A percentile compares a stretch with the other conserved stretches of the same genome.
phyloP scores from a whole-genome alignment of 2,113 vertebrate species.

The Engraulis encrasicolus region DNA sequence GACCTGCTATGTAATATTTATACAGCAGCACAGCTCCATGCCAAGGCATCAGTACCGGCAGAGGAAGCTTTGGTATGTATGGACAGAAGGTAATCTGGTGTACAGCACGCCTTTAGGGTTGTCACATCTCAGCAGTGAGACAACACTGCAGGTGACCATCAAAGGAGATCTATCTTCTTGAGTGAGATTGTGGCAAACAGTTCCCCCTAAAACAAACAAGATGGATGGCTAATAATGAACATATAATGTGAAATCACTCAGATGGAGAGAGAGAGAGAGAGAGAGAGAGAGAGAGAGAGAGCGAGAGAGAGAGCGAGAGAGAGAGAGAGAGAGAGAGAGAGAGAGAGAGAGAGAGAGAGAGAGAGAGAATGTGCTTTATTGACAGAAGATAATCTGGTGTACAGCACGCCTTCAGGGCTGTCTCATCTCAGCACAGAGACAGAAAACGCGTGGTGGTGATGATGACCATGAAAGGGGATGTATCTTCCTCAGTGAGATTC shows the following conservation, averaged over 20 bases:
- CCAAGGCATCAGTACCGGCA: background rate
- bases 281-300: too few species aligned
- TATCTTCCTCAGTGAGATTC: background rate
- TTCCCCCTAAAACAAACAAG: background rate
- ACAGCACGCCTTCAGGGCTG: background rate
- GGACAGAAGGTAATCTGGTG: conserved; percentile 17
- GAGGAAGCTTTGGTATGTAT: background rate
- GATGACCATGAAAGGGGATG: background rate
- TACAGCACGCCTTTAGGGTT: conserved; percentile 13
- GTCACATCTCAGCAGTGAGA: background rate
- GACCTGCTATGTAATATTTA: conserved; percentile 17
- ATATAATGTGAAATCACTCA: conserved; percentile 1
- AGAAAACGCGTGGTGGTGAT: too few species aligned
- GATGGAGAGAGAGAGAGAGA: too few species aligned
- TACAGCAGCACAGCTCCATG: background rate
- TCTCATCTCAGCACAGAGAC: background rate
- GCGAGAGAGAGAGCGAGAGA: too few species aligned
- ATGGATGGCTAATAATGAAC: background rate
- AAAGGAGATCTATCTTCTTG: background rate
- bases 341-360: too few species aligned
- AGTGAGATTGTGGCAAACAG: background rate
- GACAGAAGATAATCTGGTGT: conserved; percentile 17
- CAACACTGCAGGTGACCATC: conserved; percentile 13
- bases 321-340: background rate
- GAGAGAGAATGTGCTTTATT: too few species aligned